Percentiles rank a stretch among this genome's conserved stretches.
These are phyloP conservation scores for Meda fulgida DNA, from an alignment of 2,797 vertebrate species.

Conservation along the genomic window DNA sequence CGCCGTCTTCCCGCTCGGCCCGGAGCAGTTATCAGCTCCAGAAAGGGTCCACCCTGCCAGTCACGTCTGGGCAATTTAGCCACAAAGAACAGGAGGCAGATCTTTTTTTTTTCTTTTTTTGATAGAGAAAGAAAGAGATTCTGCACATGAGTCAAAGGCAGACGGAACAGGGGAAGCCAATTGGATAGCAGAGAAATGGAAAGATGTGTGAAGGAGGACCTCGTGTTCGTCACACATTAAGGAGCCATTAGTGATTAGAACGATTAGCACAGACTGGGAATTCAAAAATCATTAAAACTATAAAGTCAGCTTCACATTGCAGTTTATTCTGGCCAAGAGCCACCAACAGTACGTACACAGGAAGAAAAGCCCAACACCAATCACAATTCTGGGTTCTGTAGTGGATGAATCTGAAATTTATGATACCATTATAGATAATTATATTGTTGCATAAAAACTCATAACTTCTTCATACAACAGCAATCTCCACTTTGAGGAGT, in stretches of 20 bases:
- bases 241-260: constrained; percentile 11
- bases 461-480: neutral
- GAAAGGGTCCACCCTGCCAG: neutral
- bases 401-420: neutral
- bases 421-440: neutral
- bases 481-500: neutral
- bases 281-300: constrained; percentile 33
- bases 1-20: neutral
- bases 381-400: neutral
- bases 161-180: constrained; percentile 37
- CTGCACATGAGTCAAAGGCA: constrained; percentile 19
- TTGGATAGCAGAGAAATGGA: constrained; percentile 34
- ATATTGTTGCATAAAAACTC: neutral
- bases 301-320: neutral
- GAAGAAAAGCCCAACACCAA: neutral
- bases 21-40: neutral
- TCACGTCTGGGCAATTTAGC: constrained; percentile 21
- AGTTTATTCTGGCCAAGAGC: neutral
- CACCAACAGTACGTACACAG: neutral
- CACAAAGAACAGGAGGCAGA: constrained; percentile 25
- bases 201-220: neutral
- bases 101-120: constrained; percentile 8
- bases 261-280: constrained; percentile 7
- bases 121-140: constrained; percentile 28
- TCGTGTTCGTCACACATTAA: constrained; percentile 12